phyloP scores from a whole-genome alignment of 2,888 invertebrate genomes.

The Nemotelus pantherinus region DNA sequence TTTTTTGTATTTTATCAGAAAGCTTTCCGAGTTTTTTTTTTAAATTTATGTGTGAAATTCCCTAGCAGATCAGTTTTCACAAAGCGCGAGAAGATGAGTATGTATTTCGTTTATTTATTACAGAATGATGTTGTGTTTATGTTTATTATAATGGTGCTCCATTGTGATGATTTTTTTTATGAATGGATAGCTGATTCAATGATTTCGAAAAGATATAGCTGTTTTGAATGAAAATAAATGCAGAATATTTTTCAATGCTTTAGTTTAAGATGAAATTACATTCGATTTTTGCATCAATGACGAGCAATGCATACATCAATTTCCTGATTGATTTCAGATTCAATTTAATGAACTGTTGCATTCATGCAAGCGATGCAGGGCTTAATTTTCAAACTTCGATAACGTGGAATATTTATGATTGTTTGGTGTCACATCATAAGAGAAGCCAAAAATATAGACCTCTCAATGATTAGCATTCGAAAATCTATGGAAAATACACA shows the following conservation, averaged over 20 bases:
- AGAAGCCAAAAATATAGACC: too few relatives aligned
- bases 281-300: too few relatives aligned
- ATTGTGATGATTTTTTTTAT: slow-evolving; percentile 33
- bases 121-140: background rate
- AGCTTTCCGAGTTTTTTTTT: background rate
- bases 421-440: too few relatives aligned
- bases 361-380: too few relatives aligned
- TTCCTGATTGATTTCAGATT: too few relatives aligned
- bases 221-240: slow-evolving; percentile 23
- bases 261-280: too few relatives aligned
- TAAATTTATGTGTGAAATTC: background rate
- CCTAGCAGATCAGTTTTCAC: slow-evolving; percentile 2
- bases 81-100: background rate
- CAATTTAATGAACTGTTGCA: too few relatives aligned
- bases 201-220: background rate
- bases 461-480: too few relatives aligned
- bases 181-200: slow-evolving; percentile 17
- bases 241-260: background rate
- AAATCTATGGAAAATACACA: too few relatives aligned
- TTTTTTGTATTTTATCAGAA: background rate
- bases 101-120: slow-evolving; percentile 12
- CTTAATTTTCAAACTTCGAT: too few relatives aligned
- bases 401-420: too few relatives aligned
- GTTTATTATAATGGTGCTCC: background rate
- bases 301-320: too few relatives aligned